Evolutionary conservation across 2,888 invertebrate genomes (phyloP).

Genomic region (Parnassius smintheus): DNA sequence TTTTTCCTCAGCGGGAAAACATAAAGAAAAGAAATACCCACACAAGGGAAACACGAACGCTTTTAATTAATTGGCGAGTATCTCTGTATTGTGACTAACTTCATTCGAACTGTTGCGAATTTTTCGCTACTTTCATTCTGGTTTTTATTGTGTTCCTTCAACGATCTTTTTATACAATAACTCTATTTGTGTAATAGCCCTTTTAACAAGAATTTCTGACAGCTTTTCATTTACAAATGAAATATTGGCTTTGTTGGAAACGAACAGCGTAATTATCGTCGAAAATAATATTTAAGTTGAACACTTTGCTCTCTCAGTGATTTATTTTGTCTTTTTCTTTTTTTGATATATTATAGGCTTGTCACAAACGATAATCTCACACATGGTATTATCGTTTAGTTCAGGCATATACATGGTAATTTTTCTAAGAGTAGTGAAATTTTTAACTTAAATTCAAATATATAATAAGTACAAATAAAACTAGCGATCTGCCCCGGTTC

Average conservation of each 20-base stretch:
- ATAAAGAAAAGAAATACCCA: conserved; percentile 64
- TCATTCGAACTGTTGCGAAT: conserved; percentile 40
- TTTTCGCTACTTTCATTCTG: conserved; percentile 24
- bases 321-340: too few species aligned
- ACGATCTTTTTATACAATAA: conserved; percentile 18
- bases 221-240: conserved; percentile 25
- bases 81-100: conserved; percentile 61
- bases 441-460: too few species aligned
- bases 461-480: too few species aligned
- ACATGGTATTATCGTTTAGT: too few species aligned
- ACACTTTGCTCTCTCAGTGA: background rate
- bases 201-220: conserved; percentile 25
- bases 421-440: too few species aligned
- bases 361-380: too few species aligned
- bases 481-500: too few species aligned
- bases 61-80: conserved; percentile 69
- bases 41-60: conserved; percentile 59
- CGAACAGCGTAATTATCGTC: conserved; percentile 16
- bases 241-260: conserved; percentile 22
- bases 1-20: conserved; percentile 61
- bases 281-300: conserved; percentile 5
- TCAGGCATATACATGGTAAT: too few species aligned
- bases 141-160: conserved; percentile 23
- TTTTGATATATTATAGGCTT: too few species aligned
- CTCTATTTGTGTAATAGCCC: conserved; percentile 14